These are phyloP conservation scores for Otolemur crassicaudatus DNA, from an alignment of 2,797 vertebrate genomes.

Conservation along the genomic window DNA sequence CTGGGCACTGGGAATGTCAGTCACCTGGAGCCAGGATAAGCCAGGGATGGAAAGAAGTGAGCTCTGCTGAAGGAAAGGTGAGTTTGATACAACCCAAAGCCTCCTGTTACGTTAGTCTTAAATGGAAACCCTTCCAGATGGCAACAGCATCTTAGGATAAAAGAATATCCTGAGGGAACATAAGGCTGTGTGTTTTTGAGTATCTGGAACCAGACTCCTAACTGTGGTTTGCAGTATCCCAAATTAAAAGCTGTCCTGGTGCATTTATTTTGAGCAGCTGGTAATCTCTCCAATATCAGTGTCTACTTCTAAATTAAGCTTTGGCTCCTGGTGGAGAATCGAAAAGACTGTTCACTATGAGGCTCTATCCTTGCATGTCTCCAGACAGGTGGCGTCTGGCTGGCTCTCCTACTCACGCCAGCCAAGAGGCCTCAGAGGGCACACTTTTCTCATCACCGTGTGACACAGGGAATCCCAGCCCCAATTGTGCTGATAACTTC, in stretches of 20 bases:
- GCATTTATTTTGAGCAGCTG: slow-evolving; percentile 20
- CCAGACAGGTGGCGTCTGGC: background rate
- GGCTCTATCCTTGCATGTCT: background rate
- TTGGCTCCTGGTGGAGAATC: background rate
- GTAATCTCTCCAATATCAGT: background rate
- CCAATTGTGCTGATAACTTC: background rate
- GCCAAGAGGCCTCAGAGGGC: background rate
- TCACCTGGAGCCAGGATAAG: background rate
- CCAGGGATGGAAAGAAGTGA: background rate
- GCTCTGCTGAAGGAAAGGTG: background rate
- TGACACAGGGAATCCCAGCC: slow-evolving; percentile 53
- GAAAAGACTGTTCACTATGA: background rate
- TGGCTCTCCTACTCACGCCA: background rate
- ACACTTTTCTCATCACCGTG: slow-evolving; percentile 27
- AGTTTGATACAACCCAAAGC: background rate
- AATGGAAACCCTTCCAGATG: slow-evolving; percentile 17
- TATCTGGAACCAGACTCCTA: background rate
- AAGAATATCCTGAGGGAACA: background rate
- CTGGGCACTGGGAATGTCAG: background rate
- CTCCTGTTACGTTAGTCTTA: background rate
- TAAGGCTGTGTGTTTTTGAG: background rate
- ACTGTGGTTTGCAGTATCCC: background rate
- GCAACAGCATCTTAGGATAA: background rate
- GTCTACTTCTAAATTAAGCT: slow-evolving; percentile 35
- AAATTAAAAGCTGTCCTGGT: background rate